These are phyloP conservation scores for Diplolepis rosae DNA, from an alignment of 2,888 invertebrate species.

Conservation along the genomic window DNA sequence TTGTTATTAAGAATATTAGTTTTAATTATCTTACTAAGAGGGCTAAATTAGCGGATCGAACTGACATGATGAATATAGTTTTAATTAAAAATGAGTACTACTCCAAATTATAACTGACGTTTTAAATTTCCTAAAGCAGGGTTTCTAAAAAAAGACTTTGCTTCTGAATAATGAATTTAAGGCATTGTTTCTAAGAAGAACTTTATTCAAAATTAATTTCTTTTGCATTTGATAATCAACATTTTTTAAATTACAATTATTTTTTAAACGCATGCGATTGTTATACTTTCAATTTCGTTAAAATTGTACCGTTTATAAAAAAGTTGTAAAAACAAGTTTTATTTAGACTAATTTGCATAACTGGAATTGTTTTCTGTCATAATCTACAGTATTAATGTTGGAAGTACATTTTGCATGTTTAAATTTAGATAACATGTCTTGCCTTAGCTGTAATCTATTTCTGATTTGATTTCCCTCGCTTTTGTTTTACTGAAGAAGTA, in stretches of 20 bases:
- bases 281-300: slow-evolving; percentile 10
- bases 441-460: slow-evolving; percentile 13
- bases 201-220: not conserved
- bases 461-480: not conserved
- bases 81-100: slow-evolving; percentile 21
- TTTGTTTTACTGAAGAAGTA: too few species aligned
- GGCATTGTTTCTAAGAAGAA: slow-evolving; percentile 2
- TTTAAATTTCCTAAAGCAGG: not conserved
- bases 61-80: slow-evolving; percentile 16
- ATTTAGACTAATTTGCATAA: slow-evolving; percentile 27
- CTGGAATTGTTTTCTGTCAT: slow-evolving; percentile 25
- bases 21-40: slow-evolving; percentile 9
- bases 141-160: slow-evolving; percentile 6
- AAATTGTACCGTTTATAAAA: slow-evolving; percentile 24
- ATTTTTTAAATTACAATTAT: slow-evolving; percentile 13
- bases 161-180: slow-evolving; percentile 6
- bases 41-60: slow-evolving; percentile 17
- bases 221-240: slow-evolving; percentile 17
- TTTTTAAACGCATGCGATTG: not conserved
- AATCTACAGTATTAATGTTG: slow-evolving; percentile 30
- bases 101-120: slow-evolving; percentile 10
- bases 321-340: slow-evolving; percentile 23
- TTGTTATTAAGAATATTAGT: slow-evolving; percentile 13
- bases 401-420: slow-evolving; percentile 23
- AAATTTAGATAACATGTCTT: too few species aligned